Evolutionary conservation across 2,113 vertebrate genomes (phyloP).

Genomic region (Alligator sinensis): DNA sequence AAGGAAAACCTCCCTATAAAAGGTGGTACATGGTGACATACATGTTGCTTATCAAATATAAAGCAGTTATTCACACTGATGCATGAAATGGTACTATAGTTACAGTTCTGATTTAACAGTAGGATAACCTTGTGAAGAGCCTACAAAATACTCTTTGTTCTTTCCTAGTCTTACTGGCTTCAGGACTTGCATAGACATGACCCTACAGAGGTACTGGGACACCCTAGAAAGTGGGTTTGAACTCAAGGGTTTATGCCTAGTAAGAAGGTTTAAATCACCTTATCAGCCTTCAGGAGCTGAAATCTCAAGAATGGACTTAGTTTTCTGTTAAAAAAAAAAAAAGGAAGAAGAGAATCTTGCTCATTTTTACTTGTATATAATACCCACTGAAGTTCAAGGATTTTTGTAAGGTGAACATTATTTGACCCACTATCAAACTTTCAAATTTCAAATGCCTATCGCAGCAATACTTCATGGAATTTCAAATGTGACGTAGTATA

Average conservation of each 20-base stretch:
- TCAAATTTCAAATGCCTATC: not conserved
- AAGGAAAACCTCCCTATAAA: not conserved
- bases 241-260: slow-evolving; percentile 58
- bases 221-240: slow-evolving; percentile 6
- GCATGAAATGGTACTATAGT: not conserved
- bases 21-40: too few relatives aligned
- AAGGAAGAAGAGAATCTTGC: not conserved
- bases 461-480: not conserved
- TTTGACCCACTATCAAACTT: too few relatives aligned
- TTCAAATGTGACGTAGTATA: not conserved
- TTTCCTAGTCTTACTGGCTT: slow-evolving; percentile 30
- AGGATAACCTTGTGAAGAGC: not conserved
- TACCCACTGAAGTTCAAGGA: not conserved
- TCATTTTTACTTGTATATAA: too few relatives aligned
- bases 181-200: slow-evolving; percentile 37
- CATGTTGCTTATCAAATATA: not conserved
- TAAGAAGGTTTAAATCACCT: slow-evolving; percentile 57
- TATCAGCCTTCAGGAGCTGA: slow-evolving; percentile 52
- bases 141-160: slow-evolving; percentile 12
- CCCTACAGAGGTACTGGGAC: slow-evolving; percentile 34
- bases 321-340: not conserved
- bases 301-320: slow-evolving; percentile 4
- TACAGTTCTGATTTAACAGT: not conserved
- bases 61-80: not conserved
- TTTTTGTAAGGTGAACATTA: not conserved